Base-by-base conservation (phyloP, 23 tunicate species). In the Halocynthia roretzi region DNA sequence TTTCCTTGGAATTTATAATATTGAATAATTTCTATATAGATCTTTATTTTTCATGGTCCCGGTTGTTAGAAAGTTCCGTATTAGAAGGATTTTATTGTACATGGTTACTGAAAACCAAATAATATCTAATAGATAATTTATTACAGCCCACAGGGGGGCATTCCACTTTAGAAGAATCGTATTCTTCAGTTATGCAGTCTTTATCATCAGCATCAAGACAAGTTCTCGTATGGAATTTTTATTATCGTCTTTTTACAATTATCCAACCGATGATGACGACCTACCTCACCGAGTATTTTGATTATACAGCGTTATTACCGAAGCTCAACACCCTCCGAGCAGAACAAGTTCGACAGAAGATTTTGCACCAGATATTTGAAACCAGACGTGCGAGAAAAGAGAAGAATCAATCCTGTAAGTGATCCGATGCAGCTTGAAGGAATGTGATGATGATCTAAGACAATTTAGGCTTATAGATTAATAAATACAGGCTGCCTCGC, bases 371-470 rank as follows among this genome's bases (percentile, higher is more conserved):
- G 68, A 20, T 80, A 80, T 51, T 61, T 80, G 7, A 53, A 54
- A 10, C 64, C 60, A 21, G 57, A 54, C 8, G 19, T 6, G 40
- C 56, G 66, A 54, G 79, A 75, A 21, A 9, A 53, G 8, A 56
- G 60, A 75, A 75, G 79, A 75, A 75, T 49, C 21, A 75, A 75
- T 75, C 79, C 79, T 6, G 79, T 75, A 56, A 75, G 48, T n/a
- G 7, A 44, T 8, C 7, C 22, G 44, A 10, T 56, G 62, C 12
- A 56, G n/a, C n/a, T n/a, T n/a, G n/a, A n/a, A n/a, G n/a, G n/a
- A n/a, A n/a, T n/a, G n/a, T n/a, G n/a, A n/a, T n/a, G n/a, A n/a
- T n/a, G n/a, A n/a, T n/a, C n/a, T n/a, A n/a, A n/a, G n/a, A n/a
- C n/a, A n/a, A n/a, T n/a, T n/a, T n/a, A n/a, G n/a, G n/a, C n/a